Base-by-base conservation (phyloP, 2,888 invertebrate species). In the Malachius bipustulatus region DNA sequence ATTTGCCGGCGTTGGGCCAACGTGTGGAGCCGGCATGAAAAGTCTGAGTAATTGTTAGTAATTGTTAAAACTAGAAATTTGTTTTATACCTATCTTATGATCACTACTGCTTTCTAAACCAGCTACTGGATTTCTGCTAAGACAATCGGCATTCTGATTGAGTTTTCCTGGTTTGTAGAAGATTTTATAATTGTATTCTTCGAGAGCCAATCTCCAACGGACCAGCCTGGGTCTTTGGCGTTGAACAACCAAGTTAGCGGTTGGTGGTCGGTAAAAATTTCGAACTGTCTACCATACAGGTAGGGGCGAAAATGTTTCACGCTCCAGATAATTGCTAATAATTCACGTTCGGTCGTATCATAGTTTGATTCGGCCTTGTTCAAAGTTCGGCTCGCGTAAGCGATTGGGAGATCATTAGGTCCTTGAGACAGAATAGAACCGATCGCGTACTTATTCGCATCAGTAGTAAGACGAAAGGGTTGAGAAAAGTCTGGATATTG, bases 261-360 rank as follows among this genome's bases (percentile, higher is more conserved):
- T 42, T 42, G 36, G 37, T 61, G 60, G 37, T 62, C 58, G 0
- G 51, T 60, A 3, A 51, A 13, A 8, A 62, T 49, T 6, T 24
- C 45, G 33, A 61, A 62, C 39, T 52, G 45, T 16, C 48, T 45
- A 10, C 59, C 60, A 36, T 48, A 57, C 2, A 62, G 32, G 35
- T 60, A 62, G 3, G 59, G 55, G 16, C 57, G 13, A 39, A 59
- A 62, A 38, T 57, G 46, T 43, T 56, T 51, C 1, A 43, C 38
- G 4, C 42, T 44, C 52, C 54, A 59, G 3, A 60, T 45, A 4
- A 63, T 56, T 1, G 56, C 53, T 32, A 61, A 34, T 2, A 59
- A 36, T 47, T 62, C 59, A 29, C 48, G 48, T 45, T 63, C 59
- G 1, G 46, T 59, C 1, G 56, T 55, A 2, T 44, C 43, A 37